phyloP scores from a whole-genome alignment of 1,140 invertebrate species.

The Caerostris extrusa region DNA sequence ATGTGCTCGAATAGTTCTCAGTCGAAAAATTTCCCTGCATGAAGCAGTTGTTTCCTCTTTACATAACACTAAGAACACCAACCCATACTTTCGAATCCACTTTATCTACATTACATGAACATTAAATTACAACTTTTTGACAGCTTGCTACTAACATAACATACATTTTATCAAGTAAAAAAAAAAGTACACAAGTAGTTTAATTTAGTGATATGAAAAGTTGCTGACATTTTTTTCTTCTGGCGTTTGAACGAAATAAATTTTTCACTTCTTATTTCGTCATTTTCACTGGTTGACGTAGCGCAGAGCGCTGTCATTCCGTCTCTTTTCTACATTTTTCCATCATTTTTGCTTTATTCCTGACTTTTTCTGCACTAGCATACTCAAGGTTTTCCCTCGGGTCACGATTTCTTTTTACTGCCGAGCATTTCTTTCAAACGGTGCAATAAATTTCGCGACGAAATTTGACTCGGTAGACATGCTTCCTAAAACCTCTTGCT shows the following conservation, averaged over 20 bases:
- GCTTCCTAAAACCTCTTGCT: constrained; percentile 68
- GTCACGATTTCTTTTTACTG: constrained; percentile 77
- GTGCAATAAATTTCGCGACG: constrained; percentile 76
- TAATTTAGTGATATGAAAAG: constrained; percentile 37
- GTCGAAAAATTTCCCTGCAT: too few relatives aligned
- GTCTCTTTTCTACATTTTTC: constrained; percentile 63
- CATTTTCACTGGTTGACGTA: constrained; percentile 70
- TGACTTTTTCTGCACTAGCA: constrained; percentile 38
- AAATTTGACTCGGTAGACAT: constrained; percentile 75
- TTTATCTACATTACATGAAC: neutral
- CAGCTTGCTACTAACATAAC: neutral
- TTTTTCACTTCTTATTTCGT: constrained; percentile 67
- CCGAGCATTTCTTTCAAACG: constrained; percentile 76
- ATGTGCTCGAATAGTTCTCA: too few relatives aligned
- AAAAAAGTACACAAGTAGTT: constrained; percentile 24
- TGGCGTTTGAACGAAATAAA: constrained; percentile 38
- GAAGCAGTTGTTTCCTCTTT: too few relatives aligned
- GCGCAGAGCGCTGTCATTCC: constrained; percentile 63
- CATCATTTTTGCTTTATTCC: constrained; percentile 70
- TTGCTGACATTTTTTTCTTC: neutral
- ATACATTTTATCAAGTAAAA: neutral
- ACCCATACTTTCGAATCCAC: neutral
- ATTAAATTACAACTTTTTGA: neutral
- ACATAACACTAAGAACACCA: too few relatives aligned
- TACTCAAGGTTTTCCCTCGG: constrained; percentile 68